These are phyloP conservation scores for Acanthochromis polyacanthus DNA, from an alignment of 2,113 vertebrate species.

Conservation along the genomic window DNA sequence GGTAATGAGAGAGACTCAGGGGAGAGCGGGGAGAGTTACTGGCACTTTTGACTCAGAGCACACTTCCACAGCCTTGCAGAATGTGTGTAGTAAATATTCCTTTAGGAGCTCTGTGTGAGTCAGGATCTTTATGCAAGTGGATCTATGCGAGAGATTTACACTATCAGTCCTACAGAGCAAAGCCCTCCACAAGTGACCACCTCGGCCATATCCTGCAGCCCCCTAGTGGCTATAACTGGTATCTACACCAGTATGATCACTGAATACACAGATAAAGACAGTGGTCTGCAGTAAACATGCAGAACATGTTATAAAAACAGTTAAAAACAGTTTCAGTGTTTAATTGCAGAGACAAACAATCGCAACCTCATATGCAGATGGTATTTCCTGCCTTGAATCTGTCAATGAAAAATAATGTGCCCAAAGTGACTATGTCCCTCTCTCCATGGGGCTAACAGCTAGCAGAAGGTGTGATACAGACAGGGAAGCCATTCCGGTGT, in stretches of 20 bases:
- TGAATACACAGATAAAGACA: not conserved
- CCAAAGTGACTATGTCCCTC: conserved; percentile 56
- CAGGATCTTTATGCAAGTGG: not conserved
- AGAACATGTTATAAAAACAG: not conserved
- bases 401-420: conserved; percentile 61
- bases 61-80: conserved; percentile 27
- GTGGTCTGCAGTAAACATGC: conserved; percentile 13
- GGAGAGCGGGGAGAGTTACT: conserved; percentile 35
- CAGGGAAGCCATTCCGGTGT: conserved; percentile 79
- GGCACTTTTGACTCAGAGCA: conserved; percentile 41
- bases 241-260: conserved; percentile 44
- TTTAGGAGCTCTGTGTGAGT: conserved; percentile 10
- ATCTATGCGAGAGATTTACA: conserved; percentile 7
- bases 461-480: conserved; percentile 80
- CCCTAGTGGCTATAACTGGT: conserved; percentile 68
- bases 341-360: conserved; percentile 5
- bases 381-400: conserved; percentile 45
- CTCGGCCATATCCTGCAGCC: conserved; percentile 54
- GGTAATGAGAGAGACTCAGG: conserved; percentile 52
- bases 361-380: conserved; percentile 26
- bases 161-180: conserved; percentile 3
- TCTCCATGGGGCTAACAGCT: conserved; percentile 70
- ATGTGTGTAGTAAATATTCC: conserved; percentile 26
- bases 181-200: conserved; percentile 8
- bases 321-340: not conserved